These are phyloP conservation scores for Phrixothrix hirtus DNA, from an alignment of 2,888 invertebrate species.

Conservation along the genomic window DNA sequence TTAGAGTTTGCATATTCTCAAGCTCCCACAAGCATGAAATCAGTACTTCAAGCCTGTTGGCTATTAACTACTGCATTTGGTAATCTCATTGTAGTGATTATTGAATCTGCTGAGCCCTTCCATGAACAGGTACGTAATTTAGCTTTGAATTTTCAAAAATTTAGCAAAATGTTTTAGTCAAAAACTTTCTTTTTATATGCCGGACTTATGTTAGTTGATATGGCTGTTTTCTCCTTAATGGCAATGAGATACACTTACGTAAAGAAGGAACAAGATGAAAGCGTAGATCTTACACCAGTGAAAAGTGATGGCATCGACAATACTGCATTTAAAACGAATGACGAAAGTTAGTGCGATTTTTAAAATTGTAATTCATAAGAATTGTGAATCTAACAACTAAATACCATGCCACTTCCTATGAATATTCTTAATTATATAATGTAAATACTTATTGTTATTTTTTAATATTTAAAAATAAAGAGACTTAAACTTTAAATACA, in stretches of 20 bases:
- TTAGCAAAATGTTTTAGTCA: conserved; percentile 61
- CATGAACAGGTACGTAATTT: conserved; percentile 67
- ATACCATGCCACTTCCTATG: not conserved
- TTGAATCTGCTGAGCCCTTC: conserved; percentile 79
- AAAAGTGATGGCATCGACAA: conserved; percentile 29
- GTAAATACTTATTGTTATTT: conserved; percentile 4
- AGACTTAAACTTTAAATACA: not conserved
- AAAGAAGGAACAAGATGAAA: conserved; percentile 49
- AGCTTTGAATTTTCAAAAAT: not conserved
- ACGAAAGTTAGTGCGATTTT: conserved; percentile 16
- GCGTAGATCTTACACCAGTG: conserved; percentile 7
- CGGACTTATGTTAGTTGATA: conserved; percentile 80
- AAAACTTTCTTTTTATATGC: conserved; percentile 88
- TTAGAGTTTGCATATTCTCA: conserved; percentile 95
- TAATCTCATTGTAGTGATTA: conserved; percentile 87
- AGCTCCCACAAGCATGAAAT: conserved; percentile 92
- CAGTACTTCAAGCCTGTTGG: conserved; percentile 91
- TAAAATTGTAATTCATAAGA: not conserved
- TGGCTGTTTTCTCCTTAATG: conserved; percentile 79
- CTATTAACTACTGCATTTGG: conserved; percentile 91
- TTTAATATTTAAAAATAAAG: conserved; percentile 2
- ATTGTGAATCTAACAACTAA: conserved; percentile 1
- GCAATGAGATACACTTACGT: conserved; percentile 79
- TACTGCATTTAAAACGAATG: conserved; percentile 17
- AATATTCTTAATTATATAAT: conserved; percentile 6